phyloP scores from a whole-genome alignment of 2,797 vertebrate genomes.

The Peromyscus nudipes region DNA sequence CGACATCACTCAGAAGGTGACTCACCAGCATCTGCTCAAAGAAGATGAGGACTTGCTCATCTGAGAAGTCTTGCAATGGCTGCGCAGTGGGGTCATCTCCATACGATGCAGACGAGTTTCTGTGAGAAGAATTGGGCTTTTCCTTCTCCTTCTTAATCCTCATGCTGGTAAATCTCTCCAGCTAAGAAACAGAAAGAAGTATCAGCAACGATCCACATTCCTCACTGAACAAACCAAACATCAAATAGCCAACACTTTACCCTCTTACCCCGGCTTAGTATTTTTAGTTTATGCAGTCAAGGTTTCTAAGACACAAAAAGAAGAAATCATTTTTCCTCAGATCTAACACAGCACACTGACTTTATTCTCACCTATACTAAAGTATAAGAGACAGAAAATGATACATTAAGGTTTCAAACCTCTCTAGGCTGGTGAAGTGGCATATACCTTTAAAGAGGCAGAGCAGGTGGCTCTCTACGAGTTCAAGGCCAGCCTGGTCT shows the following conservation, averaged over 20 bases:
- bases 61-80: constrained; percentile 90
- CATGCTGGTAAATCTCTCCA: constrained; percentile 97
- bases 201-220: constrained; percentile 54
- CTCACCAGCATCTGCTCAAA: constrained; percentile 98
- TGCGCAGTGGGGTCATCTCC: constrained; percentile 89
- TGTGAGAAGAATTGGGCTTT: constrained; percentile 88
- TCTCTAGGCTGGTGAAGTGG: background rate
- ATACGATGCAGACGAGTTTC: constrained; percentile 91
- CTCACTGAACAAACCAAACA: constrained; percentile 38
- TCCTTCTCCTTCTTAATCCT: constrained; percentile 96
- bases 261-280: background rate
- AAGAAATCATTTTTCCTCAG: constrained; percentile 35
- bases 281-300: constrained; percentile 23
- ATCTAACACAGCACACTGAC: constrained; percentile 49
- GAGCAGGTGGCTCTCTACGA: background rate
- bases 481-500: background rate
- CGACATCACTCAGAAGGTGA: constrained; percentile 4
- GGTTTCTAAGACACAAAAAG: constrained; percentile 52
- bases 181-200: constrained; percentile 86
- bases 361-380: constrained; percentile 30
- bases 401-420: constrained; percentile 37
- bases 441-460: background rate
- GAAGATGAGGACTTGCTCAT: constrained; percentile 93
- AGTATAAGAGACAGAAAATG: constrained; percentile 35
- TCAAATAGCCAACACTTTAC: constrained; percentile 43